A percentile compares a stretch with the other conserved stretches of the same genome.
Evolutionary conservation across 53 echinoderm and acorn worm species (phyloP).

Genomic region (Zoroaster sp.): DNA sequence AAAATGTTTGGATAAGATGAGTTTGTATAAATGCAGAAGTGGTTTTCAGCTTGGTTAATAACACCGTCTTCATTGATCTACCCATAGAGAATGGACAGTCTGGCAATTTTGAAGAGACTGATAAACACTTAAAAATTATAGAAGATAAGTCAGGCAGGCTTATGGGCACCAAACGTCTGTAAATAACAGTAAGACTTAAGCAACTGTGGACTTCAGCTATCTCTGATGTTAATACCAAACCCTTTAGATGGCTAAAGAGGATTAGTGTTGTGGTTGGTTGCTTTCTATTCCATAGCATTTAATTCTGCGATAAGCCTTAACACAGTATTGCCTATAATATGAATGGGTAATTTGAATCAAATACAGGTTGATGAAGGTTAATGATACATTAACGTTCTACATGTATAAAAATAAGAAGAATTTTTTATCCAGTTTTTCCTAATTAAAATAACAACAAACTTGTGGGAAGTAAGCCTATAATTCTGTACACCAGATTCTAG

Average conservation of each 20-base stretch:
- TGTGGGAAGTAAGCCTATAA: too few species aligned
- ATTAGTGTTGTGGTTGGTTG: neutral
- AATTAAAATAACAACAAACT: neutral
- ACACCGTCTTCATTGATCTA: neutral
- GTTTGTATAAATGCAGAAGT: neutral
- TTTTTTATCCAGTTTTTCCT: neutral
- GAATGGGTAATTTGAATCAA: neutral
- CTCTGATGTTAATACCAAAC: neutral
- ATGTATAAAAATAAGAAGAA: neutral
- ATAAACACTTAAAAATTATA: neutral
- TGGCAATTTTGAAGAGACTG: neutral
- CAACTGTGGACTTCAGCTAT: neutral
- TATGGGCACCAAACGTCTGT: neutral
- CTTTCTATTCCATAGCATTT: neutral
- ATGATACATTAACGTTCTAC: neutral
- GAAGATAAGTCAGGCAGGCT: neutral
- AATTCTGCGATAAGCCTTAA: neutral
- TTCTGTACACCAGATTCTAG: too few species aligned
- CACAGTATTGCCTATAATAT: neutral
- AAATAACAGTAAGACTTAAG: neutral
- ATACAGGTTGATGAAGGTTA: neutral
- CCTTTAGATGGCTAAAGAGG: neutral
- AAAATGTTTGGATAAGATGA: neutral
- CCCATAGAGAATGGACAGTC: neutral
- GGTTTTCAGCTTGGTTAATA: neutral